phyloP scores from a whole-genome alignment of 2,888 invertebrate species.

The Lagria hirta region DNA sequence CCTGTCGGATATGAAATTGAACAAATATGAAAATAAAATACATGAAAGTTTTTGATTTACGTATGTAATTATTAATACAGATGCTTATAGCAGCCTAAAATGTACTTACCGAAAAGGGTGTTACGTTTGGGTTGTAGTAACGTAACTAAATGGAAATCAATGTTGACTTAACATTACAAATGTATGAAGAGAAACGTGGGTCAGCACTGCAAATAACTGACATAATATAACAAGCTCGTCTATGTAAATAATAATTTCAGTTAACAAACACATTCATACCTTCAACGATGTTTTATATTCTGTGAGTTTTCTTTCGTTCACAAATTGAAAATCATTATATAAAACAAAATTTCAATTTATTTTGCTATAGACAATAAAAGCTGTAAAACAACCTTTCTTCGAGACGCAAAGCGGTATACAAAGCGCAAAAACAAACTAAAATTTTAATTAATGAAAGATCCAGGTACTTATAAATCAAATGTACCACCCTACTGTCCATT shows the following conservation, averaged over 20 bases:
- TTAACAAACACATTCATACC: slow-evolving; percentile 54
- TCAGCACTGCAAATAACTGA: slow-evolving; percentile 52
- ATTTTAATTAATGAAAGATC: slow-evolving; percentile 52
- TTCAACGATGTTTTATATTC: slow-evolving; percentile 13
- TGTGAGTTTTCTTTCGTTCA: slow-evolving; percentile 7
- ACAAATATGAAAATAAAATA: no score
- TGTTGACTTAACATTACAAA: slow-evolving; percentile 54
- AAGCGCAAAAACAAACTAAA: slow-evolving; percentile 41
- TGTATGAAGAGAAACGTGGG: slow-evolving; percentile 50
- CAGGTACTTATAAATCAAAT: slow-evolving; percentile 51
- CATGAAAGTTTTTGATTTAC: no score
- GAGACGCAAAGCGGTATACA: slow-evolving; percentile 4
- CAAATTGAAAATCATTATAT: no score
- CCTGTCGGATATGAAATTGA: no score
- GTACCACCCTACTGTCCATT: slow-evolving; percentile 45
- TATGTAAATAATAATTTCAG: slow-evolving; percentile 57
- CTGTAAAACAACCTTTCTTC: slow-evolving; percentile 9
- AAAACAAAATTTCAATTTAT: no score
- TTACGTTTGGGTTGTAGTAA: slow-evolving; percentile 22
- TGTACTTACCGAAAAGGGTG: slow-evolving; percentile 34
- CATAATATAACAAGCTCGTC: slow-evolving; percentile 52
- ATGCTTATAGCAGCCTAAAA: no score
- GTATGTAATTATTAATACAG: no score
- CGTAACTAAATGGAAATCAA: slow-evolving; percentile 32
- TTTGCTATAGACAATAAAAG: no score